These are phyloP conservation scores for Lathronympha strigana DNA, from an alignment of 2,888 invertebrate genomes.

Conservation along the genomic window DNA sequence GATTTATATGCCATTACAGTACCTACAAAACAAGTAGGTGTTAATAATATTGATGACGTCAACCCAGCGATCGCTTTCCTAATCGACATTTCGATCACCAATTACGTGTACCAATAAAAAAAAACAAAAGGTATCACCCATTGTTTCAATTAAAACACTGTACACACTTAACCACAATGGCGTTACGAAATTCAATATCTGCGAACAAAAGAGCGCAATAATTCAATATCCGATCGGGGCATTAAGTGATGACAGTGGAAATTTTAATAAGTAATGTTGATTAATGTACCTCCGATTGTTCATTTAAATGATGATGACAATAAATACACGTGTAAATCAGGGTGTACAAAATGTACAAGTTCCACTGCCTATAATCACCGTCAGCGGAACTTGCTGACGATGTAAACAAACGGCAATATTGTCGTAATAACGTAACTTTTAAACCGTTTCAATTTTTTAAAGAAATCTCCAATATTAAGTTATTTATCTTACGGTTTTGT, in stretches of 20 bases:
- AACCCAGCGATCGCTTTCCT: slow-evolving; percentile 9
- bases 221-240: slow-evolving; percentile 30
- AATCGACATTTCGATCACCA: slow-evolving; percentile 21
- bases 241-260: slow-evolving; percentile 23
- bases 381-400: too few relatives aligned
- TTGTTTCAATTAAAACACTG: slow-evolving; percentile 37
- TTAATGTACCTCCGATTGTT: slow-evolving; percentile 1
- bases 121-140: slow-evolving; percentile 39
- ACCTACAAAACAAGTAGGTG: too few relatives aligned
- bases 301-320: not conserved
- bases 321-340: too few relatives aligned
- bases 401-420: too few relatives aligned
- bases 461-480: too few relatives aligned
- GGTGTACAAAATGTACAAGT: too few relatives aligned
- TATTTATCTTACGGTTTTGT: too few relatives aligned
- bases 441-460: too few relatives aligned
- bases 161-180: slow-evolving; percentile 27
- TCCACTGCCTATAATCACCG: too few relatives aligned
- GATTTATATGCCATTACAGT: too few relatives aligned
- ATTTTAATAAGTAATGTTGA: not conserved
- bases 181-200: slow-evolving; percentile 33
- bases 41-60: slow-evolving; percentile 18
- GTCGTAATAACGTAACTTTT: too few relatives aligned
- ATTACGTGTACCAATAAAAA: slow-evolving; percentile 28
- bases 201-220: slow-evolving; percentile 27